Evolutionary conservation across 2,113 vertebrate species (phyloP).

Genomic region (Chionis minor): DNA sequence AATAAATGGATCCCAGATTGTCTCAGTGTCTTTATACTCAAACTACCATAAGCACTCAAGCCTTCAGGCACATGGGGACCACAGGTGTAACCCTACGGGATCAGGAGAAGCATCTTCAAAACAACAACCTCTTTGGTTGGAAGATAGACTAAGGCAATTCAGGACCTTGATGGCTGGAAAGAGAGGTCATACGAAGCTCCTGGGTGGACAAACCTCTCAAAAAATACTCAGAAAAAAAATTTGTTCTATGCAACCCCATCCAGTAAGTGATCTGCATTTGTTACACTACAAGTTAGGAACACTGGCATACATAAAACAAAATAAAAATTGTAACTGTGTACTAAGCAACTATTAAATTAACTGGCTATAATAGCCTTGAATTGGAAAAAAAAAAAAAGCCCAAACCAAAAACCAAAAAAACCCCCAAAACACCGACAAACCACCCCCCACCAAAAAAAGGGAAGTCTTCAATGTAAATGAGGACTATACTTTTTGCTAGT

Average conservation of each 20-base stretch:
- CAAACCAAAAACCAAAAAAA: neutral
- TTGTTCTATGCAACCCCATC: neutral
- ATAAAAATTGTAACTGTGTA: rapidly evolving
- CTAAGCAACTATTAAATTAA: neutral
- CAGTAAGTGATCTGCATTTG: neutral
- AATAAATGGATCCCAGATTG: neutral
- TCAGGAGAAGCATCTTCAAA: neutral
- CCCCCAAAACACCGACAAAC: rapidly evolving
- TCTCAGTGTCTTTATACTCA: neutral
- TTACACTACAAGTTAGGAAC: neutral
- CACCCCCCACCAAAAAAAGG: neutral
- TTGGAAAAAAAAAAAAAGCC: neutral
- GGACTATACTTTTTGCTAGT: neutral
- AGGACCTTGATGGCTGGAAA: neutral
- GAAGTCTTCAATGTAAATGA: neutral
- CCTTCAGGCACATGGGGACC: neutral
- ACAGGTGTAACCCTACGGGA: neutral
- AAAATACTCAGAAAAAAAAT: neutral
- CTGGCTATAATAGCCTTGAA: neutral
- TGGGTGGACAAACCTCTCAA: neutral
- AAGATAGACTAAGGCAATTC: neutral
- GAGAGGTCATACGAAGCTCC: neutral
- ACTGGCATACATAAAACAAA: neutral
- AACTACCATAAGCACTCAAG: neutral
- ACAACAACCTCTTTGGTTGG: neutral